These are phyloP conservation scores for Sardinella longiceps DNA, from an alignment of 2,797 vertebrate genomes.

Conservation along the genomic window DNA sequence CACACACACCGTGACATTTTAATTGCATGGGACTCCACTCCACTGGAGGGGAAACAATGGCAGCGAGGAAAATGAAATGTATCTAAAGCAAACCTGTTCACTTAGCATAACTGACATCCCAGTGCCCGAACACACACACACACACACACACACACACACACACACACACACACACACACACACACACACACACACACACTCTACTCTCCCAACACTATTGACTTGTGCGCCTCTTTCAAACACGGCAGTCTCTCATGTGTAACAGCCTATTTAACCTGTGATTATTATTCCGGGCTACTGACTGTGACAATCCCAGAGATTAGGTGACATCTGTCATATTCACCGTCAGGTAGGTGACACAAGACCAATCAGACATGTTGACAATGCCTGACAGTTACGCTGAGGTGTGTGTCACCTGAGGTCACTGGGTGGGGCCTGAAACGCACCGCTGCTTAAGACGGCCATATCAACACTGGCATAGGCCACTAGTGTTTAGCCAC, in stretches of 20 bases:
- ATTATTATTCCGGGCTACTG: not conserved
- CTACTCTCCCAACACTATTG: not conserved
- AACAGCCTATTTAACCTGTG: not conserved
- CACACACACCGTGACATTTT: not conserved
- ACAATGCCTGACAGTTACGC: not conserved
- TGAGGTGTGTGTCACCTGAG: not conserved
- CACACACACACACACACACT: not conserved
- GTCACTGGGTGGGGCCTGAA: not conserved
- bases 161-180: not conserved
- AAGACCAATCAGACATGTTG: not conserved
- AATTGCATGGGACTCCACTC: not conserved
- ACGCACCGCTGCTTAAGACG: not conserved
- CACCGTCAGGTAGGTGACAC: too few relatives aligned
- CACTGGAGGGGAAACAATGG: not conserved
- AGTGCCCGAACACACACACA: not conserved
- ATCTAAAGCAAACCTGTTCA: not conserved
- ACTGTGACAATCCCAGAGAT: not conserved
- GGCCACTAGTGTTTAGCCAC: not conserved
- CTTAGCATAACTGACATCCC: not conserved
- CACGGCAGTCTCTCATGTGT: not conserved
- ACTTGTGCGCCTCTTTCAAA: not conserved
- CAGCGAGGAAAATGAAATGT: not conserved
- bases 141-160: not conserved
- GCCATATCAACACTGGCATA: not conserved
- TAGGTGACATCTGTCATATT: not conserved